Evolutionary conservation across 2,888 invertebrate species (phyloP), one percentile per base, ranked within the genome.

Genomic region (Drosophila quinaria): DNA sequence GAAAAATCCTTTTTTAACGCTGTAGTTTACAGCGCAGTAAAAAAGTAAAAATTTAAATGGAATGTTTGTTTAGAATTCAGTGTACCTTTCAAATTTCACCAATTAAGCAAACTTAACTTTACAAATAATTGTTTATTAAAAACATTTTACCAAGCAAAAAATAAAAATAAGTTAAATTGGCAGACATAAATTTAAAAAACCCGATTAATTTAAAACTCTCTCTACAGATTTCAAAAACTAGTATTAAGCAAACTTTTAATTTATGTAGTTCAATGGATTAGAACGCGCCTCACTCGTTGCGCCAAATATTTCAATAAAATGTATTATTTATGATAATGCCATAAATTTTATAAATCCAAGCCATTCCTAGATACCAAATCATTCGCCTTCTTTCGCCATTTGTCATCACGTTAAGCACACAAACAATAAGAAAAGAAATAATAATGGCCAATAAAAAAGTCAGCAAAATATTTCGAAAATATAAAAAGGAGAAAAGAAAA

Each of bases 391-490:
- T 58, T 66, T 63, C 13, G 61, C 81, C 68, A 67, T 85, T 81
- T 81, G 82, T 84, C 81, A 81, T 17, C 46, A 62, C 51, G 74
- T 69, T 78, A 82, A 78, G 73, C 65, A 65, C 49, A 33, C 49
- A 33, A 46, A 46, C 33, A 74, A 54, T 29, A 61, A 25, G 62
- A 41, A 41, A 44, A 51, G 44, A 42, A 64, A 60, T 51, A 52
- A n/a, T 42, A 37, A 65, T 47, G 64, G 62, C 78, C 73, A 82
- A 82, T 82, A 86, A 82, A 83, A 70, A 78, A 80, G 80, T 75
- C 80, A 83, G 55, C 62, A 69, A 86, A 80, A 86, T 78, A 65
- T 65, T 70, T 77, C 25, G 52, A 50, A 42, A 55, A 35, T 22
- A 65, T 22, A 31, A 5, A 52, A 41, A 52, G 46, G 31, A 19